Evolutionary conservation across 2,113 vertebrate species (phyloP).

Genomic region (Hyla sarda): DNA sequence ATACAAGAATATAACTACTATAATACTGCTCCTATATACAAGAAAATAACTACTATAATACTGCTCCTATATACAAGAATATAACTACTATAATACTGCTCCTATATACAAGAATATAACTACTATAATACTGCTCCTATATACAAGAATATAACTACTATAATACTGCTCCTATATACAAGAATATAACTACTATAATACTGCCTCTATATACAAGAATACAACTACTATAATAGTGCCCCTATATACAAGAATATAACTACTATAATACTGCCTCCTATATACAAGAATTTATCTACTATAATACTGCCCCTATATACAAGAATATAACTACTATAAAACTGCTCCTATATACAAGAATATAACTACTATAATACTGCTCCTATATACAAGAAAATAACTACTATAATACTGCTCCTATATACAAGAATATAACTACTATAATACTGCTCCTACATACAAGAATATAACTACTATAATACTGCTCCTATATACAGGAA

Average conservation of each 20-base stretch:
- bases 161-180: not conserved
- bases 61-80: not conserved
- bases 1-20: slow-evolving; percentile 3
- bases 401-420: slow-evolving; percentile 1
- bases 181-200: not conserved
- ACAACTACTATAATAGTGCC: too few species aligned
- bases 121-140: slow-evolving; percentile 2
- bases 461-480: too few species aligned
- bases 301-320: not conserved
- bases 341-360: not conserved
- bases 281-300: slow-evolving; percentile 2
- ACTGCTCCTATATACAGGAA: too few species aligned
- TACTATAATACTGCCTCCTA: slow-evolving; percentile 4
- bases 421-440: not conserved
- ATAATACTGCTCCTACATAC: too few species aligned
- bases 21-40: slow-evolving; percentile 6
- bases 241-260: not conserved
- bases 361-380: not conserved
- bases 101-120: not conserved
- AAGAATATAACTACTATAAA: not conserved
- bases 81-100: not conserved
- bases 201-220: too few species aligned
- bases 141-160: not conserved
- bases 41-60: not conserved
- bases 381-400: not conserved